Base-by-base conservation (phyloP, 2,888 invertebrate species). In the Cheilosia soror region DNA sequence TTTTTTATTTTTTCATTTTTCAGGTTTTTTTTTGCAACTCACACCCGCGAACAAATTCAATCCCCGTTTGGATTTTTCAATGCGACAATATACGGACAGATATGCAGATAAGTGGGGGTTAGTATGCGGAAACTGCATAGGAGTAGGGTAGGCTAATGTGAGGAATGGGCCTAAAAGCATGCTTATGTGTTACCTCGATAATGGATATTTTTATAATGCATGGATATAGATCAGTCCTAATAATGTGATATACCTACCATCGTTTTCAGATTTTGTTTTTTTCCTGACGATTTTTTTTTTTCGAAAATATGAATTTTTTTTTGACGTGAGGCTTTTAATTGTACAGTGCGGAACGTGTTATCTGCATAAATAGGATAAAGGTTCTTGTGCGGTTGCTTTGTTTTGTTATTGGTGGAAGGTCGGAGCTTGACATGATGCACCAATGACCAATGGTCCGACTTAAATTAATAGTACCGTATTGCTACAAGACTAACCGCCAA, bases 121-220 rank as follows among this genome's bases (percentile, higher is more conserved):
- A 37, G 9, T 2, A 29, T 20, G 20, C 20, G 33, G 40, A 49
- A 15, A 40, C 9, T 55, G 27, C 27, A 25, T 6, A 20, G 7
- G 33, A 9, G 37, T 5, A 60, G n/a, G 27, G 37, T 29, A 31
- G 2, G 33, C 20, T n/a, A 37, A n/a, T 47, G 7, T 1, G 40
- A 7, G 20, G 13, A 53, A 40, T 42, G 37, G 25, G 49, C 49
- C 58, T 63, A 20, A 60, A 53, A 66, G 33, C 29, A 60, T 60
- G 72, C 60, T 66, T 58, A 57, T 29, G 25, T 71, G 47, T 49
- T 68, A 66, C 72, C 71, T 78, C 69, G 75, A 63, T 81, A 71
- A 82, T 82, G 76, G 82, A 71, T 44, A 82, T 53, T 82, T 76
- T 77, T 71, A 77, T 77, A 77, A 77, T 77, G 77, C 82, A 76